phyloP scores from a whole-genome alignment of 1,140 invertebrate species.

The Drosophila teissieri region DNA sequence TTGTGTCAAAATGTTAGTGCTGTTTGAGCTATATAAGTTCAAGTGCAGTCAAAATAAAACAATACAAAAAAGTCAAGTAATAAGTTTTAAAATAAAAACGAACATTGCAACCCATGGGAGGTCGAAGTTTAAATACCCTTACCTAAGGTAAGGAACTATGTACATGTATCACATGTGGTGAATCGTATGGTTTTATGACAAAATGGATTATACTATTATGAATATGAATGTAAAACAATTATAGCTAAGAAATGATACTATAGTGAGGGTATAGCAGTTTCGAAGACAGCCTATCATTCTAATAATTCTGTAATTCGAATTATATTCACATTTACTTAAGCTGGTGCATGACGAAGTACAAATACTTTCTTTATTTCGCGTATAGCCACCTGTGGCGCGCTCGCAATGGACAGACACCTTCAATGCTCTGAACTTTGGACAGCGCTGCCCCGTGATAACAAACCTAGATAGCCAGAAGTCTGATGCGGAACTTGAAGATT shows the following conservation, averaged over 20 bases:
- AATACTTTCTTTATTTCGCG: slow-evolving; percentile 6
- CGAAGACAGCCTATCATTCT: neutral
- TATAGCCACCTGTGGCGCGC: slow-evolving; percentile 64
- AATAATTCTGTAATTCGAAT: slow-evolving; percentile 2
- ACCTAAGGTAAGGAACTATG: too few species aligned
- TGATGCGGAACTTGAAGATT: slow-evolving; percentile 76
- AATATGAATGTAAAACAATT: too few species aligned
- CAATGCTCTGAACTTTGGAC: slow-evolving; percentile 68
- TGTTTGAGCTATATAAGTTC: too few species aligned
- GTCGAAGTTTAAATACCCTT: too few species aligned
- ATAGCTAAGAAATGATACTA: too few species aligned
- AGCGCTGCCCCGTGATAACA: slow-evolving; percentile 79
- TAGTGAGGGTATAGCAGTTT: neutral
- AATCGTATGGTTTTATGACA: too few species aligned
- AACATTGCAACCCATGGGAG: too few species aligned
- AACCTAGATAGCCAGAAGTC: slow-evolving; percentile 45
- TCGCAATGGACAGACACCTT: slow-evolving; percentile 57
- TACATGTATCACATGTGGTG: too few species aligned
- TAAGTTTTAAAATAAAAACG: too few species aligned
- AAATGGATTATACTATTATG: too few species aligned
- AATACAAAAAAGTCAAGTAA: too few species aligned
- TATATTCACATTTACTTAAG: slow-evolving; percentile 39
- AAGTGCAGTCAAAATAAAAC: too few species aligned
- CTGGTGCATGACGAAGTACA: slow-evolving; percentile 12
- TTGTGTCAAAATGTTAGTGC: neutral